Base-by-base conservation (phyloP, 2,888 invertebrate genomes). In the Lordiphosa fenestrarum region DNA sequence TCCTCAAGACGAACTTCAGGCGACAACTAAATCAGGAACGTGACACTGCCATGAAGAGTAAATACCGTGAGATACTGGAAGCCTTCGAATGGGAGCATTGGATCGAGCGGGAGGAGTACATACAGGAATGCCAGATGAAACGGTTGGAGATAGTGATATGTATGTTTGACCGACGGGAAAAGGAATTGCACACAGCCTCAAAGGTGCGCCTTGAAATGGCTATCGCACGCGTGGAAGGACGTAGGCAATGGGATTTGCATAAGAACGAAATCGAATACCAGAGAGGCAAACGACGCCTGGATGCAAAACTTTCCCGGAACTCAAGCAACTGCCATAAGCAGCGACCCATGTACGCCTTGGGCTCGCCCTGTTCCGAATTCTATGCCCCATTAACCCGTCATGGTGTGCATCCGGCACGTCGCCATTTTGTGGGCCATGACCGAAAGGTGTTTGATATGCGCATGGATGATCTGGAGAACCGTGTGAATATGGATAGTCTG, bases 81-180 rank as follows among this genome's bases (percentile, higher is more conserved):
- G 94, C 95, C n/a, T 92, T 96, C 67, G 96, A 96, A 88, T 92
- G 93, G 60, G 94, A 95, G 72, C 94, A 96, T 83, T 96, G 96
- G 96, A 91, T 94, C 6, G 94, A 94, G 52, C 91, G 96, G 60
- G 96, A 96, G 86, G 92, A 93, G 92, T 93, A 94, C 86, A 94
- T 95, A 63, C 92, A 94, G 75, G 93, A 93, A 63, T 92, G 94
- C 13, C 93, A 95, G 86, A 91, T 92, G 71, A 90, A 94, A 33
- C 91, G 95, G 0, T 87, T 95, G 71, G 91, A 94, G 57, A 73
- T 89, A 0, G 86, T 90, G 0, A 71, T 85, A 41, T 75, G 73
- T 2, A 90, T 96, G 49, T 91, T 95, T n/a, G 92, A 93, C 61
- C 90, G 93, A 52, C 84, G 89, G 54, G 88, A 91, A n/a, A 88